Base-by-base conservation (phyloP, 2,113 vertebrate genomes). In the Tychaedon coryphoeus region DNA sequence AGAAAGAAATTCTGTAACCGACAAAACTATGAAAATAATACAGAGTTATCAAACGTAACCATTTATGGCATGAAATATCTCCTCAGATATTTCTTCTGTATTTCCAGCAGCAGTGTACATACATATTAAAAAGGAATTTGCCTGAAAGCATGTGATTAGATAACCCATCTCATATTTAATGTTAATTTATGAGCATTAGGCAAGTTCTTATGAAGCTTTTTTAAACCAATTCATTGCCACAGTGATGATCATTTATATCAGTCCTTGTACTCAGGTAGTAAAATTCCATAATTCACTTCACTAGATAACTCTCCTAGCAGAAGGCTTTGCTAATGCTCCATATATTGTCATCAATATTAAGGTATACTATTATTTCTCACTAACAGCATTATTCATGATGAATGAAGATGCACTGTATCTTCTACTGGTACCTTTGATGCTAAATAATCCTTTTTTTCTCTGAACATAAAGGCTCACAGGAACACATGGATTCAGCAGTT, bases 141-240 rank as follows among this genome's bases (percentile, higher is more conserved):
- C 91, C 94, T 83, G 58, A 95, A 96, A 94, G 75, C 67, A 18
- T 95, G 86, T 57, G 96, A 95, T 96, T 96, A 92, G 76, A 94
- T 92, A 96, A 88, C 72, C 66, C 77, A 91, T 91, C 84, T 96
- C 90, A 62, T 77, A 90, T 86, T 96, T 95, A 97, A 96, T 94
- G 91, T 96, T 97, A 97, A 97, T 97, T 97, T 97, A 97, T 95
- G 90, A 93, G 73, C 60, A 90, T 96, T 97, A 95, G 92, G 79
- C 77, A 97, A 97, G 94, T 97, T 96, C 96, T 98, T 73, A 81
- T 40, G 81, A 92, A 96, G 66, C 71, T 85, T 93, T 95, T 96
- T 96, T 64, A 97, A 93, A 95, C 91, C 92, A 97, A 88, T 81
- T 97, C 86, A 94, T 95, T 95, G 95, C 66, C 85, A 92, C 16